These are phyloP conservation scores for Agrochola litura DNA, from an alignment of 2,888 invertebrate genomes.

Conservation along the genomic window DNA sequence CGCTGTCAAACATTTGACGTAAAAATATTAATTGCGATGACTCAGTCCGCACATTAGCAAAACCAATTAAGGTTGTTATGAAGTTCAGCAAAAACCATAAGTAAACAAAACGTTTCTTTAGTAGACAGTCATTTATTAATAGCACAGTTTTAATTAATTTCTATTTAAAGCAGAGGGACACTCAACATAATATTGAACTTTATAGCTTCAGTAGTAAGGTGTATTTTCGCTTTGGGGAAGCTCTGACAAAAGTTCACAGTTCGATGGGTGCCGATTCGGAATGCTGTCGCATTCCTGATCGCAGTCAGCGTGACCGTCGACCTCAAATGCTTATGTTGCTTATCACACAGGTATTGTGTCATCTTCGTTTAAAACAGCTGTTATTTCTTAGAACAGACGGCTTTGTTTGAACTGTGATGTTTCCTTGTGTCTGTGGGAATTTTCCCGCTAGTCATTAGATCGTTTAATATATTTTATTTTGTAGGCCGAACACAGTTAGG, in stretches of 20 bases:
- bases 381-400: conserved; percentile 51
- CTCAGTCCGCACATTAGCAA: conserved; percentile 42
- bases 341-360: conserved; percentile 58
- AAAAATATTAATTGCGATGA: conserved; percentile 43
- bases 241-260: conserved; percentile 66
- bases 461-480: conserved; percentile 1
- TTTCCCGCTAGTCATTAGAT: conserved; percentile 33
- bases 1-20: conserved; percentile 39
- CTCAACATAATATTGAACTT: neutral
- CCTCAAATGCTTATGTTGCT: conserved; percentile 59
- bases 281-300: conserved; percentile 69
- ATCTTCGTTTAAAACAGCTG: conserved; percentile 52
- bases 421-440: conserved; percentile 54
- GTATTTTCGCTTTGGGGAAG: conserved; percentile 36
- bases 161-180: conserved; percentile 33
- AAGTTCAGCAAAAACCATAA: conserved; percentile 44
- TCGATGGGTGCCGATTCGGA: conserved; percentile 65
- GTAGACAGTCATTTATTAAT: conserved; percentile 39
- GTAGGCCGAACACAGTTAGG: neutral
- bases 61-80: conserved; percentile 36
- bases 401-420: conserved; percentile 43
- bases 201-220: conserved; percentile 8
- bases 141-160: conserved; percentile 39
- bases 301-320: conserved; percentile 72
- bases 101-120: conserved; percentile 48